These are phyloP conservation scores for Quadroppia sp. DNA, from an alignment of 2,888 invertebrate species.

Conservation along the genomic window DNA sequence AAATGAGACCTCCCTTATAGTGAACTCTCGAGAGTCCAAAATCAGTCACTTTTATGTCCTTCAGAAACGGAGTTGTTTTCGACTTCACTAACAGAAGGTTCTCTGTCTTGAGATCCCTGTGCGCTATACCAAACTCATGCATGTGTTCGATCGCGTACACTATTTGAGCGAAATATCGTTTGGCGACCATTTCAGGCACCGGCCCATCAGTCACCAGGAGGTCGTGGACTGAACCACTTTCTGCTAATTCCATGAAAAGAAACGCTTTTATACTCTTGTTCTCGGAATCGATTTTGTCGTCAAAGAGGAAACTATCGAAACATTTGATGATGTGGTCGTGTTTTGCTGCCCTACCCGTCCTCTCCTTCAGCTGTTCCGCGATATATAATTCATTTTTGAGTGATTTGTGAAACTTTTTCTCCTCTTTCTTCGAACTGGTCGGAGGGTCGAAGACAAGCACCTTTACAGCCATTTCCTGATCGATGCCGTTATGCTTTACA, in stretches of 20 bases:
- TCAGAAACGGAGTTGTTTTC: background rate
- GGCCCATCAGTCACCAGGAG: background rate
- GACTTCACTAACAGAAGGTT: background rate
- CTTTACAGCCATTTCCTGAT: background rate
- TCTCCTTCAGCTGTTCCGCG: background rate
- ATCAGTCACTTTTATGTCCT: background rate
- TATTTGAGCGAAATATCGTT: constrained; percentile 14
- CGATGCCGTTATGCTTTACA: background rate
- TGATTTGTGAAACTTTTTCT: background rate
- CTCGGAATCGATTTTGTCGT: background rate
- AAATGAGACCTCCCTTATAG: background rate
- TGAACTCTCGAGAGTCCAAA: background rate
- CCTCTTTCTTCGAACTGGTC: background rate
- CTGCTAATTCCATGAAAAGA: background rate
- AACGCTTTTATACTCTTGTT: background rate
- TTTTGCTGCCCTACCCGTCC: background rate
- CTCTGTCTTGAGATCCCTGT: constrained; percentile 2
- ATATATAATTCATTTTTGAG: constrained; percentile 1
- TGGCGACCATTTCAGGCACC: background rate
- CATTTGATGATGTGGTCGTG: constrained; percentile 2
- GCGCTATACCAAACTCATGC: background rate
- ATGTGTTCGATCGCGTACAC: background rate
- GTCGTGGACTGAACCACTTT: background rate
- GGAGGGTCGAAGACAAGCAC: background rate
- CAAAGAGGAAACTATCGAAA: background rate